Conservation (phyloP, 2,113 vertebrate genomes). For the Thunnus thynnus region DNA sequence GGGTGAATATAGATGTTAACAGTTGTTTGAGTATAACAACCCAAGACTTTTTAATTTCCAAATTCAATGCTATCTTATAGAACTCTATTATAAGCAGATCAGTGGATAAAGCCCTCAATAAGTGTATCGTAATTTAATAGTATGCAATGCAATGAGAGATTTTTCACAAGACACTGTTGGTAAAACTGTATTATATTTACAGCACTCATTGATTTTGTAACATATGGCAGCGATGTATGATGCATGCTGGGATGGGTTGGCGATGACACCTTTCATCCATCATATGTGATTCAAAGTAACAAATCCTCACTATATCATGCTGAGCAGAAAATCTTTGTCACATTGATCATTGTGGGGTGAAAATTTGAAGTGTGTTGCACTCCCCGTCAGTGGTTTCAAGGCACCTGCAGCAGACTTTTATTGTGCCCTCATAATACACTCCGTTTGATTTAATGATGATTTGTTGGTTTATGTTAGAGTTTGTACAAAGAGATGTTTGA, state of each 20-base stretch:
- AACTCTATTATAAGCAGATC: background rate
- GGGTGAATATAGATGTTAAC: background rate
- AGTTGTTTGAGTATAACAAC: no score
- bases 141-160: background rate
- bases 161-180: background rate
- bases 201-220: background rate
- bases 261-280: slow-evolving; percentile 17
- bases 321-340: background rate
- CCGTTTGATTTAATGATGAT: background rate
- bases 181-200: background rate
- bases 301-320: background rate
- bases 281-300: background rate
- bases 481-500: background rate
- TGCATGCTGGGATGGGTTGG: background rate
- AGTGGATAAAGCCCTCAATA: background rate
- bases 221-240: background rate
- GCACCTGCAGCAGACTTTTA: background rate
- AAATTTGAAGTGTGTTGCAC: background rate
- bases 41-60: background rate
- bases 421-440: background rate
- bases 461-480: background rate
- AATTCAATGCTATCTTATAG: background rate
- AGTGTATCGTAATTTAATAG: background rate
- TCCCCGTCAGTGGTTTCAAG: background rate
- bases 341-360: background rate